A percentile compares a stretch with the other conserved stretches of the same genome.
Evolutionary conservation across 2,113 vertebrate species (phyloP).

Genomic region (Odontesthes bonariensis): DNA sequence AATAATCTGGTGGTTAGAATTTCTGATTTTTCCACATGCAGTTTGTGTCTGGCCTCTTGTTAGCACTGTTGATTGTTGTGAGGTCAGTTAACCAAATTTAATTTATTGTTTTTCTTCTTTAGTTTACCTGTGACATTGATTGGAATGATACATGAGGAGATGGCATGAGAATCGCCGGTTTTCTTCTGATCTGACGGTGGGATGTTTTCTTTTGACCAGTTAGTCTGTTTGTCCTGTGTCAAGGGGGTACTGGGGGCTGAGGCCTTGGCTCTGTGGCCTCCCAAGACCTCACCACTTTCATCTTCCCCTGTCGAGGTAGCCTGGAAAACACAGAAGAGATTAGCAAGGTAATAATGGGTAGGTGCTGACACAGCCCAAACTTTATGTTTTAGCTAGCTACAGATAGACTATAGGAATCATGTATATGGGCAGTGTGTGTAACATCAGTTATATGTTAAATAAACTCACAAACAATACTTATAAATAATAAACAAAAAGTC

Average conservation of each 20-base stretch:
- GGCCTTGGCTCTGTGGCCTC: constrained; percentile 91
- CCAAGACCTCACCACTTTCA: constrained; percentile 85
- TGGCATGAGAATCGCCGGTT: constrained; percentile 91
- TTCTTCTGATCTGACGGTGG: constrained; percentile 94
- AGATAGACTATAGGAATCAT: neutral
- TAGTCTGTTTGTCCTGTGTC: constrained; percentile 95
- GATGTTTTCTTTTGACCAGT: constrained; percentile 93
- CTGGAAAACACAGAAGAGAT: constrained; percentile 77
- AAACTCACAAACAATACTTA: constrained; percentile 17
- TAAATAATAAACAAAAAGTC: constrained; percentile 6
- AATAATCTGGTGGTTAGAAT: neutral
- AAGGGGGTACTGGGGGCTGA: constrained; percentile 89
- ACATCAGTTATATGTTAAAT: constrained; percentile 2
- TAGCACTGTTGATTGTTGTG: neutral
- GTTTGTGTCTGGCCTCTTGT: constrained; percentile 5
- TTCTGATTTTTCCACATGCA: constrained; percentile 5
- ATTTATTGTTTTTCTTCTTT: neutral
- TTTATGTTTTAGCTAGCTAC: neutral
- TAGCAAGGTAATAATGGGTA: neutral
- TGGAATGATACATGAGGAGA: constrained; percentile 98
- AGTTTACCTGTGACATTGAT: constrained; percentile 97
- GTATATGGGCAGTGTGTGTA: neutral
- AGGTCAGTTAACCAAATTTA: neutral
- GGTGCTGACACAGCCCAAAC: neutral
- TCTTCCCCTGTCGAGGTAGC: constrained; percentile 88